Conservation (phyloP, 2,888 invertebrate species). For the Mycalesis mineus region DNA sequence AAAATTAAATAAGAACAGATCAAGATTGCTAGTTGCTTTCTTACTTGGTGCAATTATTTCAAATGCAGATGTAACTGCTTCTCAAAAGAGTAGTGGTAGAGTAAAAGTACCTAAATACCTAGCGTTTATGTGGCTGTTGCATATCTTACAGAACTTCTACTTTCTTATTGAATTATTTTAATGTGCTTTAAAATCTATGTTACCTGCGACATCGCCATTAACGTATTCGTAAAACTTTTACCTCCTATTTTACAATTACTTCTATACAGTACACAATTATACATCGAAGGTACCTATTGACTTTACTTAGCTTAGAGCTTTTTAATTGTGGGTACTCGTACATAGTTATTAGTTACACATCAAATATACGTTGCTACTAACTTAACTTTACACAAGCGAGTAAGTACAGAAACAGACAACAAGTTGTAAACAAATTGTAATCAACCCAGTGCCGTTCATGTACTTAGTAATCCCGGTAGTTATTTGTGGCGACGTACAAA, state of each 20-base stretch:
- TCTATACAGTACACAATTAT: too few relatives aligned
- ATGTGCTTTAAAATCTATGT: background rate
- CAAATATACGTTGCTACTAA: too few relatives aligned
- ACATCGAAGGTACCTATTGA: too few relatives aligned
- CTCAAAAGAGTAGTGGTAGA: too few relatives aligned
- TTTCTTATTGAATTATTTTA: background rate
- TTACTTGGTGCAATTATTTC: too few relatives aligned
- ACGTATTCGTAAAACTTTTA: background rate
- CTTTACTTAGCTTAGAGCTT: too few relatives aligned
- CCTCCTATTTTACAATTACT: too few relatives aligned
- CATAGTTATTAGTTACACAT: too few relatives aligned
- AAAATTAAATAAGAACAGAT: too few relatives aligned
- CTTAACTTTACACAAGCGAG: background rate
- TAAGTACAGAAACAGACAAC: background rate
- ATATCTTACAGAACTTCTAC: background rate
- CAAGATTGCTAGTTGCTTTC: too few relatives aligned
- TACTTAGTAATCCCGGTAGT: slow-evolving; percentile 20
- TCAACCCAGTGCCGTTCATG: background rate
- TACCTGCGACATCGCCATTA: background rate
- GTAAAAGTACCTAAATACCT: background rate
- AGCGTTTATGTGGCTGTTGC: background rate
- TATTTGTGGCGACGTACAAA: slow-evolving; percentile 29
- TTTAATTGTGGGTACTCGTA: too few relatives aligned
- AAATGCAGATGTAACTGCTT: too few relatives aligned
- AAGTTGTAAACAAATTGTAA: background rate